Base-by-base conservation (phyloP, 2,797 vertebrate species). In the Chaetodon trifasciatus region DNA sequence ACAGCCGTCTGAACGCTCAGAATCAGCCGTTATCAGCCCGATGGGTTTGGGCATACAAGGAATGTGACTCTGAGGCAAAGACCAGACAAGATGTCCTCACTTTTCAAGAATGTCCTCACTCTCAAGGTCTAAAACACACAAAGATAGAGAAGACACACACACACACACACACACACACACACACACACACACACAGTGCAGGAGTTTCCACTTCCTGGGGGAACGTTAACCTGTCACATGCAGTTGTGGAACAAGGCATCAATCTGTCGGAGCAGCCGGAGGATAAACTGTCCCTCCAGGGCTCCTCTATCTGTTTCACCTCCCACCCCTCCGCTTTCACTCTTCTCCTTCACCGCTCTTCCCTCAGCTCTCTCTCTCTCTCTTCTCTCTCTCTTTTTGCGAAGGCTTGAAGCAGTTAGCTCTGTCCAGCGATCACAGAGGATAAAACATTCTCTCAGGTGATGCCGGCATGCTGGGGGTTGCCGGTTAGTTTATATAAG, bases 181-280 rank as follows among this genome's bases (percentile, higher is more conserved):
- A 23, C 17, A 42, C 23, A 37, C 35, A 32, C 55, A 39, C 35
- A 63, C 71, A 21, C 35, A 13, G 24, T 53, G 58, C 58, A 72
- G 68, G 64, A 53, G 64, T 76, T 82, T 79, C 76, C 78, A 86
- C 73, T 52, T 61, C 71, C 84, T 64, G 70, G 23, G 70, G 56
- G 70, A 32, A 77, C 49, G 63, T 42, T 52, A 32, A 70, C 5
- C 37, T 73, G 80, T 74, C 64, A 66, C 58, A 62, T 68, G 15
- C 53, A 58, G 24, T n/a, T 17, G 35, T 70, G 79, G 69, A 78
- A 66, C 67, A 52, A 57, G 66, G 62, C 56, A 75, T 79, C 76
- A 70, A 73, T 81, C 65, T 70, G 39, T 10, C 44, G 67, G 56
- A 61, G 66, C 32, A 66, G 11, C 55, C 2, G 3, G 57, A 73